Percentiles rank a stretch among this genome's conserved stretches.
Evolutionary conservation across 2,888 invertebrate genomes (phyloP).

Genomic region (Pilophorus perplexus): DNA sequence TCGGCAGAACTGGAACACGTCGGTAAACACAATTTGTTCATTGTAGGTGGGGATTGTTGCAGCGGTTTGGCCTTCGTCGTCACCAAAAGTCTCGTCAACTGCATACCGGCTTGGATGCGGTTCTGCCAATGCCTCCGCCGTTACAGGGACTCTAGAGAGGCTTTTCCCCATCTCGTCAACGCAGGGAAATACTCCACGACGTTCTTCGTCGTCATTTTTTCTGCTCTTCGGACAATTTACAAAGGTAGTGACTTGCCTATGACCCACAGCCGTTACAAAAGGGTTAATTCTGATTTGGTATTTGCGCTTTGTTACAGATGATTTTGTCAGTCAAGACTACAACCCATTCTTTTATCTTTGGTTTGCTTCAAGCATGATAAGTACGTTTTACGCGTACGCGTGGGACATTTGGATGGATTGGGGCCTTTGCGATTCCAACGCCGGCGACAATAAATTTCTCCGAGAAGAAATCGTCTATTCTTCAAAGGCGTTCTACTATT

Average conservation of each 20-base stretch:
- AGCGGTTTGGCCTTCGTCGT: constrained; percentile 56
- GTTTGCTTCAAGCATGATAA: constrained; percentile 66
- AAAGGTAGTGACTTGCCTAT: constrained; percentile 52
- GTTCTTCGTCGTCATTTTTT: constrained; percentile 67
- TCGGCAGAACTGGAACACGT: background rate
- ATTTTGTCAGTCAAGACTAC: constrained; percentile 53
- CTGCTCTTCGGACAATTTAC: constrained; percentile 50
- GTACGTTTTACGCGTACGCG: constrained; percentile 74
- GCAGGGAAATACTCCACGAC: constrained; percentile 78
- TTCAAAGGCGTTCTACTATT: constrained; percentile 77
- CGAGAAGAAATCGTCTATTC: constrained; percentile 79
- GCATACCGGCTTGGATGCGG: constrained; percentile 80
- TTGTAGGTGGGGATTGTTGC: constrained; percentile 44
- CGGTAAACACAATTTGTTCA: background rate
- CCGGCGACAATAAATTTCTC: constrained; percentile 72
- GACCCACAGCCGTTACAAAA: too few species aligned
- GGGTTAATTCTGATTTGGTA: too few species aligned
- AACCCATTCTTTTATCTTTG: constrained; percentile 70
- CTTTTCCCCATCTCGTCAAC: constrained; percentile 79
- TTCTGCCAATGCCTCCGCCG: constrained; percentile 82
- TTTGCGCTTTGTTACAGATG: constrained; percentile 3
- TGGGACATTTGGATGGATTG: constrained; percentile 92
- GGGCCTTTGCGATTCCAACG: constrained; percentile 73
- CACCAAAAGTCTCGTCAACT: constrained; percentile 65
- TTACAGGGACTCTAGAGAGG: constrained; percentile 73